A percentile compares a stretch with the other conserved stretches of the same genome.
phyloP scores from a whole-genome alignment of 2,797 vertebrate genomes.

The Rallus crepitans region DNA sequence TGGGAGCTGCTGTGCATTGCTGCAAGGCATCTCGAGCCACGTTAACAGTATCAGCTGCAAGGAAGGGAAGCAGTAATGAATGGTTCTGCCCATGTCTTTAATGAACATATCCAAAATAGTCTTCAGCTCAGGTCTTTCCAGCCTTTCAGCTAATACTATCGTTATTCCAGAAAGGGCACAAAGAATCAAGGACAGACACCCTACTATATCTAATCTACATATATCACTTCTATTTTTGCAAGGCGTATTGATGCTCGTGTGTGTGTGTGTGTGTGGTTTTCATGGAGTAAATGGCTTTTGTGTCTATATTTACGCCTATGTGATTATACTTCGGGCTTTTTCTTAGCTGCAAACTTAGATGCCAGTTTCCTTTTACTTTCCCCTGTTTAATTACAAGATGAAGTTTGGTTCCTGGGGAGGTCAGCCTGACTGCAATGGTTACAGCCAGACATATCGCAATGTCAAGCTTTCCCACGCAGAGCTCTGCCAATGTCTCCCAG shows the following conservation, averaged over 20 bases:
- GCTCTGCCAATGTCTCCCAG: constrained; percentile 25
- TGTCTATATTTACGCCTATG: neutral
- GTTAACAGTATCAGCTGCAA: neutral
- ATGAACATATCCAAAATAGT: fast-evolving
- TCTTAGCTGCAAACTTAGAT: neutral
- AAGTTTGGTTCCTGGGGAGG: constrained; percentile 10
- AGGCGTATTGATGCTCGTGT: fast-evolving
- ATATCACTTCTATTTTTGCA: neutral
- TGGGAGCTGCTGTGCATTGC: too few species aligned
- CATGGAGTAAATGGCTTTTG: neutral
- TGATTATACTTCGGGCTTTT: neutral
- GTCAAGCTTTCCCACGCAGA: constrained; percentile 41
- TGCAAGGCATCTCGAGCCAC: neutral
- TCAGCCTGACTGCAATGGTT: constrained; percentile 34
- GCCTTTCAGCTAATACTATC: neutral
- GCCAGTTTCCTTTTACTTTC: neutral
- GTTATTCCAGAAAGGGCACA: neutral
- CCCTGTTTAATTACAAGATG: constrained; percentile 12
- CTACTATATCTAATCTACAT: neutral
- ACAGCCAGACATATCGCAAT: neutral
- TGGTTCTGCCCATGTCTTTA: neutral
- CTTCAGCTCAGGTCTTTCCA: neutral
- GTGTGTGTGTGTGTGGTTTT: neutral
- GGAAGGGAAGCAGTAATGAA: neutral
- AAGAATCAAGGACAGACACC: neutral